Evolutionary conservation across 1,140 invertebrate genomes (phyloP), one percentile per base, ranked within the genome.

Genomic region (Piezodorus guildinii): DNA sequence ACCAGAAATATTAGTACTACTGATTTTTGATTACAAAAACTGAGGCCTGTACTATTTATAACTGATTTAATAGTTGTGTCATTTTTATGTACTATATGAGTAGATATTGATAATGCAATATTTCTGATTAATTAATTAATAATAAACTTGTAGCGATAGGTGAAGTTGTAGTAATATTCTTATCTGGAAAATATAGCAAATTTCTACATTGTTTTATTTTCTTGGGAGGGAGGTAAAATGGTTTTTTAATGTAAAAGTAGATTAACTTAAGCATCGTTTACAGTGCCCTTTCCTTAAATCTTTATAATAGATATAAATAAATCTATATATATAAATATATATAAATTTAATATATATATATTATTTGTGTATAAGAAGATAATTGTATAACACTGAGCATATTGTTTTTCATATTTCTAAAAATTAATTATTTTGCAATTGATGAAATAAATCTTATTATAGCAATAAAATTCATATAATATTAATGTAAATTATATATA

Each of bases 41-140:
- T 56, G 66, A 67, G 66, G 66, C 66, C 66, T 67, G 66, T 67
- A 65, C 66, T 67, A 64, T 65, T 67, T 67, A 63, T 66, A 66
- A 65, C 62, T 68, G 59, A 63, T 27, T 66, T 61, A 58, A 60
- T 65, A 54, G 45, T 64, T 67, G 62, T 67, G 66, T 67, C 63
- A 64, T 60, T 63, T 62, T 63, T 61, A 60, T 67, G 62, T 64
- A 62, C 62, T 62, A 62, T 66, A 65, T 23, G n/a, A 52, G 27
- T 54, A 56, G 46, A 25, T 45, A 60, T 58, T 56, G 23, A 56
- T 56, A 66, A 58, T 60, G 62, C 65, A 63, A 60, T 60, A 63
- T 63, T 66, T 62, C 63, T 52, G 54, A 60, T 49, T 51, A 44
- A 63, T 17, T 44, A 60, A 25, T 34, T 6, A 44, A 6, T 52